These are phyloP conservation scores for Bergia puertoricense DNA, from an alignment of 92 coral and sea anemone genomes.

Conservation along the genomic window DNA sequence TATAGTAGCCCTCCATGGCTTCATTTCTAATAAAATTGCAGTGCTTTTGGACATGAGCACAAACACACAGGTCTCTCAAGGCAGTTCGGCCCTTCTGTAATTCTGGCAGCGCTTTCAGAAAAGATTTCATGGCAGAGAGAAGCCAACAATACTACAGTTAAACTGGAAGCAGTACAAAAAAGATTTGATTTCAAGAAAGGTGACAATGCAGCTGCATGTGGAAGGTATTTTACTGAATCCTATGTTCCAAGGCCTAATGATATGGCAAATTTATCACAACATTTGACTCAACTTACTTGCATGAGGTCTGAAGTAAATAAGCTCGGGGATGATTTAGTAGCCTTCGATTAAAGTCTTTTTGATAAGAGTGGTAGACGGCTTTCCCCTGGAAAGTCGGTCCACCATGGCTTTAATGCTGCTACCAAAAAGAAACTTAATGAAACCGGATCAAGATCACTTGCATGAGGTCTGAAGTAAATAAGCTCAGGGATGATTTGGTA, in stretches of 20 bases:
- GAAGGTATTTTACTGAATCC: conserved; percentile 27
- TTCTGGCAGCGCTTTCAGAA: conserved; percentile 12
- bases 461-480: background rate
- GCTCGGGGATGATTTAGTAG: conserved; percentile 11
- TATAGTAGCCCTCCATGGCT: background rate
- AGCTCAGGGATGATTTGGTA: conserved; percentile 17
- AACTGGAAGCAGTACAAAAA: background rate
- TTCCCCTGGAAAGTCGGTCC: conserved; percentile 41
- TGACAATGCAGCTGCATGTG: conserved; percentile 35
- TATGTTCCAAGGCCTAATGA: conserved; percentile 42
- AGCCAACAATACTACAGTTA: conserved; percentile 31
- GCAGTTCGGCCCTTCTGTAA: conserved; percentile 38
- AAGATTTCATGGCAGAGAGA: conserved; percentile 56
- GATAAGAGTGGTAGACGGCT: conserved; percentile 25
- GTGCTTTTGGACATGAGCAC: too few relatives aligned
- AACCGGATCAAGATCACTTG: too few relatives aligned
- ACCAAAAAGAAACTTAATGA: conserved; percentile 20
- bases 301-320: too few relatives aligned
- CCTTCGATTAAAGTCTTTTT: conserved; percentile 37
- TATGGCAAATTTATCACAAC: conserved; percentile 13
- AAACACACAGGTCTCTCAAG: too few relatives aligned
- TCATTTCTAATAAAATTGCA: background rate
- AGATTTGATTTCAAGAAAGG: conserved; percentile 20
- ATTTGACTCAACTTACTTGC: too few relatives aligned
- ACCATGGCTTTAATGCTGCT: conserved; percentile 45